phyloP scores from a whole-genome alignment of 2,797 vertebrate species.

The Sebastes iracundus region DNA sequence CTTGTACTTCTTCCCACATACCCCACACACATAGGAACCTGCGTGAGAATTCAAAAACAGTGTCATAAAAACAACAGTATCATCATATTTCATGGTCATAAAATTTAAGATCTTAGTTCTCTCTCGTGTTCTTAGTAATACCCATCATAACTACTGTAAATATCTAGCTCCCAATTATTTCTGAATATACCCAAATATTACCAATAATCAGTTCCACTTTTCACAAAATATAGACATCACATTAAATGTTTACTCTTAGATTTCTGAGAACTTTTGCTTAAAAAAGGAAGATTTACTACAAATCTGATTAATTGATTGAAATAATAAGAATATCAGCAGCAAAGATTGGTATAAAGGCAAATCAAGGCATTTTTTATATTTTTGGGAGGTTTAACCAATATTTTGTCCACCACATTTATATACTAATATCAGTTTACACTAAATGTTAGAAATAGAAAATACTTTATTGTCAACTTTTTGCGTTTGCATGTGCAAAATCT shows the following conservation, averaged over 20 bases:
- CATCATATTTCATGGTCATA: not conserved
- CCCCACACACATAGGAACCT: conserved; percentile 97
- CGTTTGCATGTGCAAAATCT: no score
- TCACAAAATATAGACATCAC: not conserved
- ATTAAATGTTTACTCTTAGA: not conserved
- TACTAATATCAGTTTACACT: not conserved
- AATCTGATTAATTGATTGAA: conserved; percentile 10
- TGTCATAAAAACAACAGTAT: conserved; percentile 7
- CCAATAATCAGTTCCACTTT: not conserved
- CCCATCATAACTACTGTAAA: not conserved
- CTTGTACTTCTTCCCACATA: conserved; percentile 99
- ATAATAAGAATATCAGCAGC: not conserved
- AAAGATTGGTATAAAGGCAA: not conserved
- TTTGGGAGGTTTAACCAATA: not conserved
- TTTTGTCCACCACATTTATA: not conserved
- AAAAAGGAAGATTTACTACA: not conserved
- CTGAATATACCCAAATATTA: not conserved
- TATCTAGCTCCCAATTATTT: not conserved
- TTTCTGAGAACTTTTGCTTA: not conserved
- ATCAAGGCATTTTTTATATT: not conserved
- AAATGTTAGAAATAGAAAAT: not conserved
- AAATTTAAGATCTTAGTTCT: not conserved
- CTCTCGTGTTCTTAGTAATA: not conserved
- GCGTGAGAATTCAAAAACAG: conserved; percentile 69
- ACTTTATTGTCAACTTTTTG: no score